Percentiles rank a stretch among this genome's conserved stretches.
Conservation (phyloP, 30 jellyfish, hydroid and myxozoan genomes). For the Aurelia aurita region DNA sequence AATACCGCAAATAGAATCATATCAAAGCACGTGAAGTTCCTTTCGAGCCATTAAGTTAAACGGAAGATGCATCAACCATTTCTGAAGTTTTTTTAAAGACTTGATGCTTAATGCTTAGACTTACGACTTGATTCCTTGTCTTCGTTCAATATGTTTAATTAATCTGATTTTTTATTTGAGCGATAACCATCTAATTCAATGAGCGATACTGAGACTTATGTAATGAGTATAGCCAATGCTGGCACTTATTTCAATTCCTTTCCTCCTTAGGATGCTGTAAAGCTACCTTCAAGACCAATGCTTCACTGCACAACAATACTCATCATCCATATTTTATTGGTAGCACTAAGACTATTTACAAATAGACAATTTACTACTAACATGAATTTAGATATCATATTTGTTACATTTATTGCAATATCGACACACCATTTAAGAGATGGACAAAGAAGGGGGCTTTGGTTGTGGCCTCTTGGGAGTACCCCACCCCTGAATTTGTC, state of each 20-base stretch:
- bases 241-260: neutral
- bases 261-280: constrained; percentile 71
- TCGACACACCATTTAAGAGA: constrained; percentile 86
- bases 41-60: too few species aligned
- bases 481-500: constrained; percentile 50
- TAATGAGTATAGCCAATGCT: too few species aligned
- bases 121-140: too few species aligned
- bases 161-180: too few species aligned
- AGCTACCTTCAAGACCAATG: constrained; percentile 73
- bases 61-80: too few species aligned
- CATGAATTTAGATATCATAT: neutral
- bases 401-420: constrained; percentile 52
- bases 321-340: constrained; percentile 12
- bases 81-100: too few species aligned
- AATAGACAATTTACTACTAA: neutral
- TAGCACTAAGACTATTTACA: neutral
- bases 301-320: constrained; percentile 72
- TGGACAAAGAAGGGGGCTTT: constrained; percentile 87
- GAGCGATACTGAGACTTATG: too few species aligned
- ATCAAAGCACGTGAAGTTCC: too few species aligned
- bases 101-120: too few species aligned
- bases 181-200: too few species aligned
- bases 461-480: constrained; percentile 85
- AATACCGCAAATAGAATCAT: too few species aligned
- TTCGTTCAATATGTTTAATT: too few species aligned